phyloP scores from a whole-genome alignment of 2,797 vertebrate genomes.

The Pantherophis alleghaniensis region DNA sequence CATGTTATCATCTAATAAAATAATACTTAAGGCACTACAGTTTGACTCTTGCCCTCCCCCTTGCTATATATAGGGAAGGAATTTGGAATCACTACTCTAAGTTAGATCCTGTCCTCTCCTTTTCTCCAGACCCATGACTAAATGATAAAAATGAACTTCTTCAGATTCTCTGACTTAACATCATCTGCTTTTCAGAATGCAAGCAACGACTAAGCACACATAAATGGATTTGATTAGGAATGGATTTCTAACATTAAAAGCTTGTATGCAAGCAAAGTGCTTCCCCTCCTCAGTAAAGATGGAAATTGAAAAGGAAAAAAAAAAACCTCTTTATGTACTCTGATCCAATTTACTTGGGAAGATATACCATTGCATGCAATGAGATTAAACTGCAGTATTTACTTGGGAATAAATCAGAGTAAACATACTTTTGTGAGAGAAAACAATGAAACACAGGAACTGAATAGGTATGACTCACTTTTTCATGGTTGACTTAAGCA shows the following conservation, averaged over 20 bases:
- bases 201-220: too few relatives aligned
- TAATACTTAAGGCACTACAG: constrained; percentile 48
- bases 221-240: not conserved
- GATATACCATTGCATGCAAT: not conserved
- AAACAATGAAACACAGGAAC: not conserved
- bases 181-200: not conserved
- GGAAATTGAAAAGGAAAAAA: not conserved
- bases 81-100: not conserved
- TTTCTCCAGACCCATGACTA: not conserved
- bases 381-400: not conserved
- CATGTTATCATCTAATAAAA: not conserved
- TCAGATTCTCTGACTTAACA: not conserved
- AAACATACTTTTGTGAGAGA: not conserved
- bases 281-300: not conserved
- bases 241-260: not conserved
- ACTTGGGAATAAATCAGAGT: not conserved
- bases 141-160: not conserved
- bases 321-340: not conserved
- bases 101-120: not conserved
- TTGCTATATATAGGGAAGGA: too few relatives aligned
- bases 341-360: not conserved
- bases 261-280: not conserved
- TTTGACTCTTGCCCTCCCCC: constrained; percentile 4
- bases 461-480: not conserved
- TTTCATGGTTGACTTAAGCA: not conserved